Evolutionary conservation across 2,113 vertebrate genomes (phyloP).

Genomic region (Parus major): DNA sequence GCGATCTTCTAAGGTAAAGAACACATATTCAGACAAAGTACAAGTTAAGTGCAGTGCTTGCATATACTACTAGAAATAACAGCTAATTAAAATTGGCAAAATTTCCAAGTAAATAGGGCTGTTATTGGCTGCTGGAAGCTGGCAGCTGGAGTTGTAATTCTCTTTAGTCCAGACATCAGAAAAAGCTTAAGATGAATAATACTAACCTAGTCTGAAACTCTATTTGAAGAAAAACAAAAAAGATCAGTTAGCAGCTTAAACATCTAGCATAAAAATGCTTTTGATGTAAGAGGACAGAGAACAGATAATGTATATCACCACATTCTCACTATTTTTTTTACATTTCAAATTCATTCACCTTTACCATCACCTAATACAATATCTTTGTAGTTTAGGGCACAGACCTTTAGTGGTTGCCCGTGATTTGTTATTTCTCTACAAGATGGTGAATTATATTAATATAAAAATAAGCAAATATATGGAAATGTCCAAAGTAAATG

Average conservation of each 20-base stretch:
- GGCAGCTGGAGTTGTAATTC: conserved; percentile 42
- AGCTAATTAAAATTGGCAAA: conserved; percentile 43
- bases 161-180: conserved; percentile 21
- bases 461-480: background rate
- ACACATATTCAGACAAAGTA: background rate
- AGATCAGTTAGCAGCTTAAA: background rate
- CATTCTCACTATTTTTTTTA: background rate
- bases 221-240: background rate
- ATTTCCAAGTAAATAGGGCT: conserved; percentile 21
- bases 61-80: background rate
- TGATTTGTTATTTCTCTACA: background rate
- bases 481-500: background rate
- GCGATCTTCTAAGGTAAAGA: background rate
- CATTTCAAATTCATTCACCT: background rate
- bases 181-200: conserved; percentile 14
- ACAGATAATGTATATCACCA: background rate
- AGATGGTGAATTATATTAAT: background rate
- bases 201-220: background rate
- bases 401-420: background rate
- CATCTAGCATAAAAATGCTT: background rate
- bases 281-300: background rate
- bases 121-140: conserved; percentile 4
- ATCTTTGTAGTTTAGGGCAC: background rate
- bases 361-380: background rate
- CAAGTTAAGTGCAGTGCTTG: background rate